A percentile compares a stretch with the other conserved stretches of the same genome.
These are phyloP conservation scores for Donacobius atricapilla DNA, from an alignment of 2,113 vertebrate genomes.

Conservation along the genomic window DNA sequence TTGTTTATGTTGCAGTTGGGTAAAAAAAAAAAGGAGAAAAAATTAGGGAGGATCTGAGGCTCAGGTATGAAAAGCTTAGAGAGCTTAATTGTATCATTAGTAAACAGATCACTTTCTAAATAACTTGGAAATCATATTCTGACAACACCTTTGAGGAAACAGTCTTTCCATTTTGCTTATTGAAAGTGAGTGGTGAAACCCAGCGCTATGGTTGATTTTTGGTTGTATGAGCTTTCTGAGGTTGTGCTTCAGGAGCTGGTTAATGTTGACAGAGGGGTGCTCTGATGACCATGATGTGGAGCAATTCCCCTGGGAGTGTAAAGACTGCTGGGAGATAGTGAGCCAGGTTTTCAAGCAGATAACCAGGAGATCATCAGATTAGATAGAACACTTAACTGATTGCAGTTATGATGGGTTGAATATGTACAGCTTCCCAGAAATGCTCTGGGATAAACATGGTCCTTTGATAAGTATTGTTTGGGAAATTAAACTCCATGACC, in stretches of 20 bases:
- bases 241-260: not conserved
- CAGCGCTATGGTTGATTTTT: not conserved
- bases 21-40: not conserved
- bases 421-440: not conserved
- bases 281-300: not conserved
- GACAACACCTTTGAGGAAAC: not conserved
- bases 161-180: not conserved
- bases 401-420: not conserved
- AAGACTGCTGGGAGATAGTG: not conserved
- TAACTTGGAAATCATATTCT: not conserved
- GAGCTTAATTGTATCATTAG: not conserved
- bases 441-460: fast-evolving
- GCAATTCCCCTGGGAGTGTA: not conserved
- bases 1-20: not conserved
- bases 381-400: not conserved
- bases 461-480: not conserved
- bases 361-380: not conserved
- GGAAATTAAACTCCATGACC: not conserved
- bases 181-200: not conserved
- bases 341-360: not conserved
- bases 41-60: not conserved
- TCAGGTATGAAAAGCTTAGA: not conserved
- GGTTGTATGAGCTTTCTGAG: not conserved
- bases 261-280: not conserved
- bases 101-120: not conserved